Evolutionary conservation across 1,140 invertebrate genomes (phyloP).

Genomic region (Anastatus disparis): DNA sequence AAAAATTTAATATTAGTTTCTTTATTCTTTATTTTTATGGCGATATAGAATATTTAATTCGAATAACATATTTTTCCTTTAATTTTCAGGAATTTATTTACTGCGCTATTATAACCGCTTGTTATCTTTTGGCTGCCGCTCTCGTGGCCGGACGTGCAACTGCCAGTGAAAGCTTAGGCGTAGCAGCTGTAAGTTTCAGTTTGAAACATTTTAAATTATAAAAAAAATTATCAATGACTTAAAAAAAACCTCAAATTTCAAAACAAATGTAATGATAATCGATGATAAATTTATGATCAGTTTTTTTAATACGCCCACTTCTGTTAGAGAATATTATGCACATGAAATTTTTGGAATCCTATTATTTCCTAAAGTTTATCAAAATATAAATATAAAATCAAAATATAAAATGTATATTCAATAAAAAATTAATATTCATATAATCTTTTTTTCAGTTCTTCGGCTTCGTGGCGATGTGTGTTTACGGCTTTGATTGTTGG

Average conservation of each 20-base stretch:
- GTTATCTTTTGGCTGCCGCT: constrained; percentile 77
- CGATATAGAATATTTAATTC: not conserved
- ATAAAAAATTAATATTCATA: too few relatives aligned
- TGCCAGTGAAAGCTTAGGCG: constrained; percentile 66
- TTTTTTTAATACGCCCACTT: too few relatives aligned
- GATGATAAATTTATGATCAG: too few relatives aligned
- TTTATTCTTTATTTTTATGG: too few relatives aligned
- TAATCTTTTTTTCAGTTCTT: constrained; percentile 82
- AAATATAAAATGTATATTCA: too few relatives aligned
- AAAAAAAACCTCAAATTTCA: not conserved
- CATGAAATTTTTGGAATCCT: too few relatives aligned
- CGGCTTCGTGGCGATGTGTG: constrained; percentile 80
- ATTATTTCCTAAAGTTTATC: too few relatives aligned
- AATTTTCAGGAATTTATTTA: constrained; percentile 76
- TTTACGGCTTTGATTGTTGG: constrained; percentile 81
- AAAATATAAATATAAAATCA: too few relatives aligned
- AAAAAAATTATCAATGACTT: not conserved
- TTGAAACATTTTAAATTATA: not conserved
- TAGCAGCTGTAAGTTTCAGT: constrained; percentile 74
- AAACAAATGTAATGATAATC: too few relatives aligned
- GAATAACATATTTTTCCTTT: not conserved
- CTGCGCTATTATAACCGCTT: constrained; percentile 76
- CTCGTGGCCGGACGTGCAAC: constrained; percentile 68
- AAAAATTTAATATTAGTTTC: not conserved
- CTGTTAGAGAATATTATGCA: too few relatives aligned